Conservation (phyloP, 2,113 vertebrate species). For the Bos javanicus region DNA sequence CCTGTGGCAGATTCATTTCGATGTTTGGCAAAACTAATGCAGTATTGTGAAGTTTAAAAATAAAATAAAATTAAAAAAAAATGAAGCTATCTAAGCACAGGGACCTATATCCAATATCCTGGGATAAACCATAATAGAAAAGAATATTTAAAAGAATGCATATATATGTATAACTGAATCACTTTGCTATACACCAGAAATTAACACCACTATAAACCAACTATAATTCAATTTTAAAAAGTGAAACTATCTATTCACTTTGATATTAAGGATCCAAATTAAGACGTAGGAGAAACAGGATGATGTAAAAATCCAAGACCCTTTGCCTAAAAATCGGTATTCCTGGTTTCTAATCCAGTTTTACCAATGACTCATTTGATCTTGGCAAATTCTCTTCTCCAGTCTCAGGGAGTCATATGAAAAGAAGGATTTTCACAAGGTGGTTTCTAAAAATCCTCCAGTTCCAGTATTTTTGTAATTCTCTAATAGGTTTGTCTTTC, state of each 20-base stretch:
- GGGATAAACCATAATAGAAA: neutral
- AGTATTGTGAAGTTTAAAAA: too few species aligned
- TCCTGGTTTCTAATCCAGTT: neutral
- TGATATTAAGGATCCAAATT: neutral
- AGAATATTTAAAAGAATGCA: neutral
- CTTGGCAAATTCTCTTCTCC: neutral
- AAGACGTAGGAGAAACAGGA: neutral
- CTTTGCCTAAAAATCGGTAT: neutral
- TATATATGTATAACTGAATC: neutral
- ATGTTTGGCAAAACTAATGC: too few species aligned
- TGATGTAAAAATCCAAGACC: neutral
- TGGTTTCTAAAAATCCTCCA: neutral
- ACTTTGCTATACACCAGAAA: neutral
- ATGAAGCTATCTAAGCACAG: neutral
- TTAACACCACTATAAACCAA: neutral
- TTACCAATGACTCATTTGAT: conserved; percentile 10
- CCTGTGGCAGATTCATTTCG: too few species aligned
- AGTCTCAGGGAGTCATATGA: neutral
- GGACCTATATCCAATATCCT: neutral
- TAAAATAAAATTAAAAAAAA: neutral
- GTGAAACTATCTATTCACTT: neutral
- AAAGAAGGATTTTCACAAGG: neutral
- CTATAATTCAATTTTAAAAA: neutral
- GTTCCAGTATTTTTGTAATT: neutral
- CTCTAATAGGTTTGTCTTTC: neutral